Evolutionary conservation across 2,797 vertebrate species (phyloP).

Genomic region (Pagetopsis macropterus): DNA sequence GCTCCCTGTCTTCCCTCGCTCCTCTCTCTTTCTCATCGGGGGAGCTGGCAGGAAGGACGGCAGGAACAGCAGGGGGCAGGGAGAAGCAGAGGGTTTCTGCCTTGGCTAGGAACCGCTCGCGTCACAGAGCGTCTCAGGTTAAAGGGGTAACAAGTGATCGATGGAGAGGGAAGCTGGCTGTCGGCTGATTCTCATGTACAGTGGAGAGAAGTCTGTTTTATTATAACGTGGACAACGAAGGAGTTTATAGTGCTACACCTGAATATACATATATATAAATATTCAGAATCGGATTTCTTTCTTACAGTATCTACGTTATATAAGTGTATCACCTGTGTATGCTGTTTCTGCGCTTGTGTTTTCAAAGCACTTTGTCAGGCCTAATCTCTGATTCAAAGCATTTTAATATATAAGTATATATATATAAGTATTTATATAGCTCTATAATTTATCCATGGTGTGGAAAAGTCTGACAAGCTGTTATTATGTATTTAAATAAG

Average conservation of each 20-base stretch:
- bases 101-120: conserved; percentile 50
- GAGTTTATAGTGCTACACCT: neutral
- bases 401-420: no score
- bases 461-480: no score
- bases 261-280: no score
- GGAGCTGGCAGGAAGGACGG: conserved; percentile 65
- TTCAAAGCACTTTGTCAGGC: no score
- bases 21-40: conserved; percentile 51
- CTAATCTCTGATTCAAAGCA: no score
- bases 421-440: no score
- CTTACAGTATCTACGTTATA: no score
- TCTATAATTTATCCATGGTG: no score
- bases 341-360: no score
- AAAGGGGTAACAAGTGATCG: conserved; percentile 58
- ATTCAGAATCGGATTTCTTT: no score
- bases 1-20: conserved; percentile 40
- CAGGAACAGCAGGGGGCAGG: conserved; percentile 52
- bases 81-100: conserved; percentile 33
- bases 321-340: no score
- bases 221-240: neutral
- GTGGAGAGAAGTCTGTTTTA: conserved; percentile 18
- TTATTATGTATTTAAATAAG: no score
- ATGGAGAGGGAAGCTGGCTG: conserved; percentile 46
- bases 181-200: conserved; percentile 32
- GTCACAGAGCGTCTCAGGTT: conserved; percentile 52